Evolutionary conservation across 2,797 vertebrate species (phyloP), one percentile per base, ranked within the genome.

Genomic region (Petrocephalus schoutedeni): DNA sequence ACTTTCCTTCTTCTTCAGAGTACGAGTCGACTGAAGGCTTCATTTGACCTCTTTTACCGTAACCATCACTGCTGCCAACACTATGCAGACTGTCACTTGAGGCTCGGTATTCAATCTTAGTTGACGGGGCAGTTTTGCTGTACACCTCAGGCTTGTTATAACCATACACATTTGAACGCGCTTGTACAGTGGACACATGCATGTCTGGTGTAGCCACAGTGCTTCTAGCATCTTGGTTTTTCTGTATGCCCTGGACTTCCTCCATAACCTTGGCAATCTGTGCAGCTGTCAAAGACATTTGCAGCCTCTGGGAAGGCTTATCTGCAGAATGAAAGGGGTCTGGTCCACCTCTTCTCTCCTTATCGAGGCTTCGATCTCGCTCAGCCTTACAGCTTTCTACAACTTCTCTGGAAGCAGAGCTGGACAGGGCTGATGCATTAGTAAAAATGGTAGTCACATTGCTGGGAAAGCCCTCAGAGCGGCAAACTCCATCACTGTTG

Each of bases 11-110:
- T 90, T 88, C 97, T 92, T 97, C 97, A 0, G 96, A 97, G 88
- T 97, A 97, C 4, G 96, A 97, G 87, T 97, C 97, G 91, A 97
- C 92, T 6, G 98, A 98, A 3, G 97, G 98, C 89, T 98, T 99
- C 94, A 97, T 98, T 86, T 98, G 98, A 51, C 98, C 98, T 53
- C 98, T 97, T 95, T 97, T 98, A 71, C 98, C 98, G 83, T 99
- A 99, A 8, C 98, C 98, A 83, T 99, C 98, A 7, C 96, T 97
- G 87, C 98, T 99, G 7, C 96, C 98, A 45, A 99, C 98, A 4
- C 98, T 99, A 91, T 99, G 99, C 87, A 99, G 96, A 89, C 98
- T 99, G 91, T 99, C 98, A 86, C 98, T 99, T 89, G 98, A 99
- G 16, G 98, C 97, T 77, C 97, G 96, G 83, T 97, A 97, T 89